These are phyloP conservation scores for Neodon shergylaensis DNA, from an alignment of 2,113 vertebrate species.

Conservation along the genomic window DNA sequence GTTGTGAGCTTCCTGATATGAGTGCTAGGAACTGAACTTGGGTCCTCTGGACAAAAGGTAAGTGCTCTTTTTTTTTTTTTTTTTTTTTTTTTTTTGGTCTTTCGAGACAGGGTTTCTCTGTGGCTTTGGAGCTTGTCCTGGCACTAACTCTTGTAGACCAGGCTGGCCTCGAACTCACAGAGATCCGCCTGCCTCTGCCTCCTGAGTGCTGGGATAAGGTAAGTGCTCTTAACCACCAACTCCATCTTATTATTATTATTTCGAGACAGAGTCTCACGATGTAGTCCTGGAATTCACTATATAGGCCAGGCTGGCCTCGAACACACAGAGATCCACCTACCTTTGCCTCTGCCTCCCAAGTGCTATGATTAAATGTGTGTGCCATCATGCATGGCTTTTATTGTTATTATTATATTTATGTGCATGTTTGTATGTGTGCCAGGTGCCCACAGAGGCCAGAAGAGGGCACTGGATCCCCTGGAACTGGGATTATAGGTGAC, in stretches of 20 bases:
- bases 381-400: neutral
- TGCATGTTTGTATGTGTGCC: neutral
- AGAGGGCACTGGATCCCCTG: neutral
- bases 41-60: neutral
- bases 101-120: too few species aligned
- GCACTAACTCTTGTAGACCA: too few species aligned
- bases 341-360: neutral
- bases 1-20: neutral
- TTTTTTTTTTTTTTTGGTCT: too few species aligned
- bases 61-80: too few species aligned
- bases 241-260: neutral
- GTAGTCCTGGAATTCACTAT: neutral
- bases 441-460: neutral
- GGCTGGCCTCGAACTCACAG: too few species aligned
- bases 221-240: neutral
- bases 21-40: neutral
- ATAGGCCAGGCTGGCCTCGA: neutral
- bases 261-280: neutral
- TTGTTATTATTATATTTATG: neutral
- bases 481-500: neutral
- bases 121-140: too few species aligned
- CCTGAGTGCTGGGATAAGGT: too few species aligned
- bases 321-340: neutral
- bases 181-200: too few species aligned
- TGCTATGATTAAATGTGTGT: neutral